Evolutionary conservation across 1,140 invertebrate genomes (phyloP).

Genomic region (Hestina assimilis): DNA sequence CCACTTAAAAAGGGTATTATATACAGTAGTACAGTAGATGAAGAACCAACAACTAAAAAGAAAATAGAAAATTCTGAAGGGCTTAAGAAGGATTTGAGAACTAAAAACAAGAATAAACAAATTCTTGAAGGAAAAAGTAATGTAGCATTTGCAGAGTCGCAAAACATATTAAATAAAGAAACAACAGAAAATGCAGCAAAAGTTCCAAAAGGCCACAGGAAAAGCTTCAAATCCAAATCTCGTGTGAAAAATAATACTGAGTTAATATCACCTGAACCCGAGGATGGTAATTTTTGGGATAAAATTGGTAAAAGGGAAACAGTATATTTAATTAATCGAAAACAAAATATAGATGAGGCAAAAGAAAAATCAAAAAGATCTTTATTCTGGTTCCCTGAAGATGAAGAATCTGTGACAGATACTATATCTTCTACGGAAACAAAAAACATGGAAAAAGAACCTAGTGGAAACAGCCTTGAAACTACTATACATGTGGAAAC

Average conservation of each 20-base stretch:
- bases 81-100: conserved; percentile 28
- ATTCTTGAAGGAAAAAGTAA: neutral
- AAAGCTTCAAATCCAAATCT: conserved; percentile 25
- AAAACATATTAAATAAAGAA: neutral
- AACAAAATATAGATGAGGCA: conserved; percentile 63
- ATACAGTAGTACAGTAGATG: conserved; percentile 49
- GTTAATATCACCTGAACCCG: conserved; percentile 52
- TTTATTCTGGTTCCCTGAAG: conserved; percentile 63
- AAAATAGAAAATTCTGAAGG: neutral
- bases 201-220: conserved; percentile 16
- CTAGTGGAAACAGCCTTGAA: neutral
- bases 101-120: neutral
- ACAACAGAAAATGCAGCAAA: conserved; percentile 23
- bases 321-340: conserved; percentile 73
- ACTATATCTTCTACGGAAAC: neutral
- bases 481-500: too few relatives aligned
- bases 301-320: conserved; percentile 79
- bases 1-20: conserved; percentile 59
- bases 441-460: neutral
- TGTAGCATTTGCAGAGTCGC: neutral
- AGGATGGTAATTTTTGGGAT: conserved; percentile 77
- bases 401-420: conserved; percentile 26
- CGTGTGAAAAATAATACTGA: conserved; percentile 7
- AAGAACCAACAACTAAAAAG: conserved; percentile 6
- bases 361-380: conserved; percentile 58